These are phyloP conservation scores for Leucoraja ocellata DNA, from an alignment of 2,797 vertebrate genomes.

Conservation along the genomic window DNA sequence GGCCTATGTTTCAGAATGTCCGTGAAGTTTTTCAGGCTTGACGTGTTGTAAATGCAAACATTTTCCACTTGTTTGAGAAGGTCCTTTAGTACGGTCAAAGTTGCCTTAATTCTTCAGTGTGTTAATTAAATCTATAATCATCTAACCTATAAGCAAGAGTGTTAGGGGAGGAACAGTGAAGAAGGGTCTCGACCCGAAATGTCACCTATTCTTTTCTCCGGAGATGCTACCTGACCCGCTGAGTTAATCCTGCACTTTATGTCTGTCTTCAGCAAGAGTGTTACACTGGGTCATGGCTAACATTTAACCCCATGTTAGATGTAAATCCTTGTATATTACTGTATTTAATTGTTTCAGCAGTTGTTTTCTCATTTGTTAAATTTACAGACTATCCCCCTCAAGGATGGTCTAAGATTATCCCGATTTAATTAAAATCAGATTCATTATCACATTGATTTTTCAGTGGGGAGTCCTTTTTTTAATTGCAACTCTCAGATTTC, in stretches of 20 bases:
- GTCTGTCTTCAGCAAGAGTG: background rate
- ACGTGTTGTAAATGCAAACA: background rate
- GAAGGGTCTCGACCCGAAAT: no score
- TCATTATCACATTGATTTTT: conserved; percentile 12
- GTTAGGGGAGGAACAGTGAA: no score
- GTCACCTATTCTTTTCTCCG: no score
- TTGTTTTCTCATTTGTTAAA: background rate
- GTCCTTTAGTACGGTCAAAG: background rate
- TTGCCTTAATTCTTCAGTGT: no score
- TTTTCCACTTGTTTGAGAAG: background rate
- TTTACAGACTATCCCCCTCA: background rate
- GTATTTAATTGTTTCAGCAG: background rate
- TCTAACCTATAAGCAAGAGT: background rate
- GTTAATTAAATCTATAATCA: background rate
- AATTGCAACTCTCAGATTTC: conserved; percentile 24
- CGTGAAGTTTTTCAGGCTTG: background rate
- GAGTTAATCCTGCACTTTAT: no score
- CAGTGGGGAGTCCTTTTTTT: background rate
- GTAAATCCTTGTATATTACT: background rate
- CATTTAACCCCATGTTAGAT: background rate
- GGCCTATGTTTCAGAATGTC: background rate
- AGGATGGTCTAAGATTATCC: conserved; percentile 6
- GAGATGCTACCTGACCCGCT: no score
- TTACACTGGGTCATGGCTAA: background rate
- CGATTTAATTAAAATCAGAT: conserved; percentile 27